Base-by-base conservation (phyloP, 1,140 invertebrate genomes). In the Camponotus floridanus region DNA sequence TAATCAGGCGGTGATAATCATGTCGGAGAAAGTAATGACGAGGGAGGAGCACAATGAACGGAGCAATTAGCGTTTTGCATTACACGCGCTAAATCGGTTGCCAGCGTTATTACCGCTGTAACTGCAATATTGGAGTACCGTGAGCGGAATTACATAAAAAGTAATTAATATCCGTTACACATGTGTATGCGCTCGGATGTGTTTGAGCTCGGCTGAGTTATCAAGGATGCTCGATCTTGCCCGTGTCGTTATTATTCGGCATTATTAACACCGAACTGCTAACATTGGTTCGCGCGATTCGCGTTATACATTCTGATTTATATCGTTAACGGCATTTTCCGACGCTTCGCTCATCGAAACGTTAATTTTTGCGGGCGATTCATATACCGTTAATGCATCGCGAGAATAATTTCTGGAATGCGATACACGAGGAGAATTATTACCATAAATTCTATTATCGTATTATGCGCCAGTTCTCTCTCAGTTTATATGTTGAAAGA, bases 61-160 rank as follows among this genome's bases (percentile, higher is more conserved):
- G 13, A 33, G 39, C 45, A 70, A 71, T 81, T 81, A 86, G 39
- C 42, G 18, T 18, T 31, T 18, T 31, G 70, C 11, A 73, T 89
- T 88, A 79, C 85, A 85, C 45, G 76, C 57, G 76, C 36, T 68
- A 51, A 81, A 65, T 86, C 85, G 78, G 39, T 89, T 78, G 76
- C 65, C 18, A 51, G 4, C 15, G 2, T 51, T 51, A 51, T 51
- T 51, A 51, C 13, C 39, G 48, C 9, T n/a, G 74, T 85, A 88
- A 87, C 86, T 88, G 86, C 74, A 57, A 68, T 51, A 80, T 48
- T 81, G 68, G 36, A 70, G 85, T 85, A 84, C 71, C 76, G 83
- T 85, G 85, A 86, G 21, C 45, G 61, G 13, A 51, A 81, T 86
- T 81, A 70, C 76, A n/a, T 81, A 81, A 81, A 81, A 59, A 70